Percentiles rank a stretch among this genome's conserved stretches.
phyloP scores from a whole-genome alignment of 2,797 vertebrate species.

The Rhadinocentrus ornatus region DNA sequence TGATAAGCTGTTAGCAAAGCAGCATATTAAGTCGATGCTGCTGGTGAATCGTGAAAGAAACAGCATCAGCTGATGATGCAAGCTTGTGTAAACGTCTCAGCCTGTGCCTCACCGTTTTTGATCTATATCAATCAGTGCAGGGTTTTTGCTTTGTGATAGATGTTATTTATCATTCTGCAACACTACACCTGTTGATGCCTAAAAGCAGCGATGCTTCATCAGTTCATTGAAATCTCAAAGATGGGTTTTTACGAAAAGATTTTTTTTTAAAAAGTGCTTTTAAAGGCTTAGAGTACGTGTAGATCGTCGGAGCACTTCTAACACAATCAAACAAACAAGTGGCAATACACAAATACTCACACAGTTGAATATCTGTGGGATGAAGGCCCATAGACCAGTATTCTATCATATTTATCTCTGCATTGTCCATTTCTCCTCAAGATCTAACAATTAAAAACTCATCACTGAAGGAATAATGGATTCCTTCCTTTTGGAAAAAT shows the following conservation, averaged over 20 bases:
- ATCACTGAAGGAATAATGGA: conserved; percentile 61
- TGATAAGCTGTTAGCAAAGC: no score
- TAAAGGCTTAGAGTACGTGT: neutral
- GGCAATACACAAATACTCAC: conserved; percentile 17
- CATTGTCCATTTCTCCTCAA: conserved; percentile 60
- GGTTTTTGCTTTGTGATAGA: no score
- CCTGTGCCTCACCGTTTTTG: no score
- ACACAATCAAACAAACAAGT: conserved; percentile 19
- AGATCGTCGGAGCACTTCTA: conserved; percentile 3
- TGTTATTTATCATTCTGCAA: neutral
- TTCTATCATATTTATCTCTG: conserved; percentile 44
- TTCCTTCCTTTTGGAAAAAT: conserved; percentile 51
- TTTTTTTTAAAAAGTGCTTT: neutral
- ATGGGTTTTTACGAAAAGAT: neutral
- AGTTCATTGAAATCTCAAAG: neutral
- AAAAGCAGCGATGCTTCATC: neutral
- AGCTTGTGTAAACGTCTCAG: no score
- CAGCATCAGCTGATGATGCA: no score
- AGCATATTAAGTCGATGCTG: no score
- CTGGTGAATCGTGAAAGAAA: no score
- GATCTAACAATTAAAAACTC: conserved; percentile 63
- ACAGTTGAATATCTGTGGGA: conserved; percentile 25
- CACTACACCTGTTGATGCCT: neutral
- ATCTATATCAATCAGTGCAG: no score
- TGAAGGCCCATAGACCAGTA: conserved; percentile 40